A percentile compares a stretch with the other conserved stretches of the same genome.
Evolutionary conservation across 1,140 invertebrate genomes (phyloP).

Genomic region (Zaprionus kolodkinae): DNA sequence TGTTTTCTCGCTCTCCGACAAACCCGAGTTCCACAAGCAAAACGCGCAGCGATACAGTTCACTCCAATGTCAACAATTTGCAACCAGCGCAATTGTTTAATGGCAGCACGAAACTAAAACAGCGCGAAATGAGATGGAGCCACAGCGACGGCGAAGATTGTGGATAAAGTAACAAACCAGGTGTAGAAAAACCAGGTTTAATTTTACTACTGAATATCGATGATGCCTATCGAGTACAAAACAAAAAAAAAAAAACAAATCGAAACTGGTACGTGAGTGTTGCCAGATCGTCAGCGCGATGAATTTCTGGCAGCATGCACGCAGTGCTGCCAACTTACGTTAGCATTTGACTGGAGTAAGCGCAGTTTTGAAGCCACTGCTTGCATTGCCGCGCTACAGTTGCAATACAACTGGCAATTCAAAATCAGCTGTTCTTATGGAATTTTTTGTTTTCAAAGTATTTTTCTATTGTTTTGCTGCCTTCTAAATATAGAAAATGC

Average conservation of each 20-base stretch:
- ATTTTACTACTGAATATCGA: constrained; percentile 48
- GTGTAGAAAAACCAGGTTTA: constrained; percentile 55
- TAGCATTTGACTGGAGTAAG: neutral
- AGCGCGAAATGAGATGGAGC: constrained; percentile 28
- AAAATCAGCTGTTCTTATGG: constrained; percentile 12
- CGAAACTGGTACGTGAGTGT: constrained; percentile 14
- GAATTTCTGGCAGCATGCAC: constrained; percentile 9
- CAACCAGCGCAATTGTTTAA: constrained; percentile 57
- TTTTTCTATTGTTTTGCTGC: neutral
- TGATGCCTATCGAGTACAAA: constrained; percentile 6
- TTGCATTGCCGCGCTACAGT: constrained; percentile 6
- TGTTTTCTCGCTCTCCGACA: constrained; percentile 35
- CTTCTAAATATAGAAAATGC: constrained; percentile 18
- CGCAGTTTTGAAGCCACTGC: constrained; percentile 42
- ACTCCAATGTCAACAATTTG: constrained; percentile 36
- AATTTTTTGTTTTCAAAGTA: neutral
- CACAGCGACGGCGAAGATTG: constrained; percentile 39
- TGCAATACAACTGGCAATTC: constrained; percentile 24
- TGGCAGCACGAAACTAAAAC: constrained; percentile 32
- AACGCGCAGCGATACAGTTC: constrained; percentile 18
- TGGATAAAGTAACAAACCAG: constrained; percentile 37
- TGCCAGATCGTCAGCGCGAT: constrained; percentile 8
- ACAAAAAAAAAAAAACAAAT: neutral
- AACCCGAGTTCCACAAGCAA: constrained; percentile 29
- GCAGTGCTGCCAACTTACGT: constrained; percentile 27